phyloP scores from a whole-genome alignment of 2,888 invertebrate genomes.

The Eupithecia subfuscata region DNA sequence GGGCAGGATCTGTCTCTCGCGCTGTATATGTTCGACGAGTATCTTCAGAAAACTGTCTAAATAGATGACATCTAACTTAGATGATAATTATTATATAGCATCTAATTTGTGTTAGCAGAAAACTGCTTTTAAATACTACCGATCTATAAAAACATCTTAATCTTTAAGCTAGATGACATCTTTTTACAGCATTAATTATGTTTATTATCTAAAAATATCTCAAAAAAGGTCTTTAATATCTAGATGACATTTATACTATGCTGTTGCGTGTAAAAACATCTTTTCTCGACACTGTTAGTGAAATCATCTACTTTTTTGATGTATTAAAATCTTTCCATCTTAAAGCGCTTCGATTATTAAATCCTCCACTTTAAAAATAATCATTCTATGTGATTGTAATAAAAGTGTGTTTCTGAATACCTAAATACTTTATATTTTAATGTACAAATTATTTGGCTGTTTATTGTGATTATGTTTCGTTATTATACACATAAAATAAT shows the following conservation, averaged over 20 bases:
- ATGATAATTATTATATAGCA: neutral
- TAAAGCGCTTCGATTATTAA: neutral
- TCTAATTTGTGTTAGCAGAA: neutral
- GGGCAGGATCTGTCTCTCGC: conserved; percentile 85
- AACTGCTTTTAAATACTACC: neutral
- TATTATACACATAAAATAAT: conserved; percentile 34
- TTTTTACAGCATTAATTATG: neutral
- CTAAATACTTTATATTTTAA: conserved; percentile 27
- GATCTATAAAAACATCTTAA: neutral
- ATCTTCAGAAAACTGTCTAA: conserved; percentile 69
- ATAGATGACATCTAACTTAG: conserved; percentile 33
- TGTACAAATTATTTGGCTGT: conserved; percentile 59
- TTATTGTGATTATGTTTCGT: conserved; percentile 38
- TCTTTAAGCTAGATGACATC: neutral
- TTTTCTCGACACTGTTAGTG: neutral
- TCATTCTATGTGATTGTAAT: neutral
- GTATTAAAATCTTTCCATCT: neutral
- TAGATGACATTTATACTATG: neutral
- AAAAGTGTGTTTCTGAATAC: neutral
- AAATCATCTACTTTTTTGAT: neutral
- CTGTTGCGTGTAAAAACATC: neutral
- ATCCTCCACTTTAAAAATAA: conserved; percentile 22
- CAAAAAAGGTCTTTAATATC: neutral
- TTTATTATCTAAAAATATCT: neutral
- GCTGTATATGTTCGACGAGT: conserved; percentile 91